Base-by-base conservation (phyloP, 2,113 vertebrate genomes). In the Mungos mungo region DNA sequence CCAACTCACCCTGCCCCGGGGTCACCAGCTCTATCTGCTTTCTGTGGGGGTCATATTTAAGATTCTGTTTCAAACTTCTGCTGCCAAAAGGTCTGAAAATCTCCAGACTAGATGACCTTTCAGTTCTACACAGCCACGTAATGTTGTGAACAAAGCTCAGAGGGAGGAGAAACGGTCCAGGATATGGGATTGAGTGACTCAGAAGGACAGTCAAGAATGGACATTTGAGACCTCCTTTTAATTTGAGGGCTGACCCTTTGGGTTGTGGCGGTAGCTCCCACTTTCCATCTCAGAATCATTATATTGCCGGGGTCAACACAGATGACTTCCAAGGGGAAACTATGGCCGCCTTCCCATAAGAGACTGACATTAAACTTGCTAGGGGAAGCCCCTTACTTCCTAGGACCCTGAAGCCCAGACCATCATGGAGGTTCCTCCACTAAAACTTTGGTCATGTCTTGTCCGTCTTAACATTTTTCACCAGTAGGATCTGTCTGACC, bases 401-500 rank as follows among this genome's bases (percentile, higher is more conserved):
- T 45, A 66, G 71, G 71, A 76, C 45, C 54, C 10, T 0, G 3
- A 71, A 82, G 57, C 35, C 33, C 60, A 41, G 85, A 45, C 66
- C 50, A 16, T 45, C 87, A 41, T 0, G 9, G 33, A n/a, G 54
- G 14, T 41, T 82, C 65, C 15, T 97, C 57, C 86, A 85, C 82
- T 77, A 95, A 94, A 68, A 41, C 54, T 88, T 82, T 15, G 65
- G 88, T 38, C 15, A 0, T 66, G 84, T 88, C 95, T 93, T 82
- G 60, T 41, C 95, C 82, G 63, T 77, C 88, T 79, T 79, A 57
- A 86, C 85, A 54, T 35, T 77, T 94, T 93, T 68, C 93, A 89
- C 83, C 95, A 94, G 95, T 92, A 45, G 91, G 25, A n/a, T 52
- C 3, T 71, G 18, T 86, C 71, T 98, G 92, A 96, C 97, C 89